Evolutionary conservation across 2,797 vertebrate genomes (phyloP), one percentile per base, ranked within the genome.

Genomic region (Scolopax bukidnonensis): DNA sequence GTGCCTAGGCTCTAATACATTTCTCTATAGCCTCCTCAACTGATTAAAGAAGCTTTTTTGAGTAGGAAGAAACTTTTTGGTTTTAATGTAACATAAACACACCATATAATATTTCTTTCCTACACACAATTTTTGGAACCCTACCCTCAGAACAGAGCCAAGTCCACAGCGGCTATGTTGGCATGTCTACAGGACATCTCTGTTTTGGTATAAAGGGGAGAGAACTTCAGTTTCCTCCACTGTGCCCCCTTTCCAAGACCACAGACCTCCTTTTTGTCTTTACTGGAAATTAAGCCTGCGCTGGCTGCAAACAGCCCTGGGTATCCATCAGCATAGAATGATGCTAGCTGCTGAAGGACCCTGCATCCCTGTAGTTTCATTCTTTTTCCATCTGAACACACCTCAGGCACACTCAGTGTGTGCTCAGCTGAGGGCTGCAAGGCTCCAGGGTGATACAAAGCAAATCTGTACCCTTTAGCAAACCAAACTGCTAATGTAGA

Each of bases 141-240:
- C 9, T 61, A 11, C n/a, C 43, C 28, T 69, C 33, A 76, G 36
- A 67, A 56, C 12, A 10, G 7, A 79, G 61, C 20, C 38, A 45
- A 73, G 15, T 21, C 77, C 23, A 69, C 1, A 10, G 1, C 1
- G 1, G 43, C 5, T 18, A 10, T 27, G 20, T 69, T 12, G 6
- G n/a, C 30, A 15, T 3, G 8, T 28, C 32, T 21, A 12, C 13
- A 18, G 15, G 4, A 38, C 1, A 0, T 16, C 11, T 47, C 2
- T 40, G 19, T 41, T 76, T 56, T 50, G 33, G 27, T 23, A 28
- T 13, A 47, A 68, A 84, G 6, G 3, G 45, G 13, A 80, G 7
- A 71, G 3, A 47, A 3, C 19, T 74, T 60, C 40, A 1, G 16
- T 14, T 85, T 87, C 32, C 16, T n/a, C 20, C 77, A 32, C 12